Conservation (phyloP, 2,888 invertebrate species). For the Chrysomela aeneicollis region DNA sequence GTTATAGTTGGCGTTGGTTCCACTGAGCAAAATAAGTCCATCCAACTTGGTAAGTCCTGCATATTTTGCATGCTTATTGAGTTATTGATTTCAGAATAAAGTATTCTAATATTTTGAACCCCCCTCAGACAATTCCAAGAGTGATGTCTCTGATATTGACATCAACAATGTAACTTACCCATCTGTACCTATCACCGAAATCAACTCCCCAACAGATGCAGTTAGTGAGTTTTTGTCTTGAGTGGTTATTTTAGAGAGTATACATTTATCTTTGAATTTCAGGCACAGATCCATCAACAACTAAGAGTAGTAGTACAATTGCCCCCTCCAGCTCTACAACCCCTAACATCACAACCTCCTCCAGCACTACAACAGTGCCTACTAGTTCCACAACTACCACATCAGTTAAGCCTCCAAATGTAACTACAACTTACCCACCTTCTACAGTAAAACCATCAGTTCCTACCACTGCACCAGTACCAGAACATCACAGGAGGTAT, state of each 20-base stretch:
- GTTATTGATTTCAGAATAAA: not conserved
- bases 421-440: not conserved
- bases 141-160: not conserved
- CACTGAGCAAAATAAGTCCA: slow-evolving; percentile 17
- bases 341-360: slow-evolving; percentile 27
- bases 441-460: slow-evolving; percentile 10
- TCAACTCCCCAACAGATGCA: not conserved
- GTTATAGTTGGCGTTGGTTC: slow-evolving; percentile 13
- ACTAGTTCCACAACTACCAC: slow-evolving; percentile 27
- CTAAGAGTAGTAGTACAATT: no score
- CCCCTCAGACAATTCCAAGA: not conserved
- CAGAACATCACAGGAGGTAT: slow-evolving; percentile 54
- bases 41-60: slow-evolving; percentile 14
- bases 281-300: no score
- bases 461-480: slow-evolving; percentile 22
- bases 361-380: slow-evolving; percentile 49
- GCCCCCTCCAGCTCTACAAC: slow-evolving; percentile 33
- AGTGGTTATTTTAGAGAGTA: not conserved
- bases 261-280: no score
- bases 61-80: not conserved
- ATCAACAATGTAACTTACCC: not conserved
- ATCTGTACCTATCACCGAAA: not conserved
- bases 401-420: slow-evolving; percentile 38
- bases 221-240: not conserved
- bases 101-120: not conserved